Evolutionary conservation across 2,888 invertebrate genomes (phyloP).

Genomic region (Vesta saturnalis): DNA sequence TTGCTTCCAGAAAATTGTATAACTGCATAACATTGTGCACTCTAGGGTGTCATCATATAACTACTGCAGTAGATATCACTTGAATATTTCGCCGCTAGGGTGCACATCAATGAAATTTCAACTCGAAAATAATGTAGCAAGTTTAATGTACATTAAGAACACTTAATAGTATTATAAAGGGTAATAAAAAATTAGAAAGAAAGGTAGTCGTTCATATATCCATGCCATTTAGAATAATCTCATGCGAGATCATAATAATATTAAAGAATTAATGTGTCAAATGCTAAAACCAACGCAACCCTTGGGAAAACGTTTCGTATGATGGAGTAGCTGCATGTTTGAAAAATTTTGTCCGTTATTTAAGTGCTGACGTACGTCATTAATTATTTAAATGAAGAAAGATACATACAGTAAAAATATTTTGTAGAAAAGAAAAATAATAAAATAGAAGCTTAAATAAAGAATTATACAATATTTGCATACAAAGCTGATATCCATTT

Average conservation of each 20-base stretch:
- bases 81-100: conserved; percentile 29
- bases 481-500: conserved; percentile 14
- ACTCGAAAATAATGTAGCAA: neutral
- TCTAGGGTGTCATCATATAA: conserved; percentile 27
- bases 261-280: conserved; percentile 39
- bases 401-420: conserved; percentile 25
- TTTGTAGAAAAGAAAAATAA: conserved; percentile 22
- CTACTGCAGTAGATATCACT: conserved; percentile 17
- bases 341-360: conserved; percentile 38
- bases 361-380: conserved; percentile 37
- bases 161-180: neutral
- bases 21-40: conserved; percentile 13
- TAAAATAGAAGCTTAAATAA: conserved; percentile 18
- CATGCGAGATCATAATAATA: conserved; percentile 39
- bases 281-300: conserved; percentile 38
- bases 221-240: conserved; percentile 34
- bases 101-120: conserved; percentile 14
- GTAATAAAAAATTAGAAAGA: conserved; percentile 25
- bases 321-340: conserved; percentile 41
- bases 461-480: conserved; percentile 5
- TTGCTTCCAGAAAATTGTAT: neutral
- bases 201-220: conserved; percentile 22
- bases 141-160: neutral
- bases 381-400: conserved; percentile 39
- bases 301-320: conserved; percentile 32